Percentiles rank a stretch among this genome's conserved stretches.
Conservation (phyloP, 2,888 invertebrate genomes). For the Rhynchonema sp. region DNA sequence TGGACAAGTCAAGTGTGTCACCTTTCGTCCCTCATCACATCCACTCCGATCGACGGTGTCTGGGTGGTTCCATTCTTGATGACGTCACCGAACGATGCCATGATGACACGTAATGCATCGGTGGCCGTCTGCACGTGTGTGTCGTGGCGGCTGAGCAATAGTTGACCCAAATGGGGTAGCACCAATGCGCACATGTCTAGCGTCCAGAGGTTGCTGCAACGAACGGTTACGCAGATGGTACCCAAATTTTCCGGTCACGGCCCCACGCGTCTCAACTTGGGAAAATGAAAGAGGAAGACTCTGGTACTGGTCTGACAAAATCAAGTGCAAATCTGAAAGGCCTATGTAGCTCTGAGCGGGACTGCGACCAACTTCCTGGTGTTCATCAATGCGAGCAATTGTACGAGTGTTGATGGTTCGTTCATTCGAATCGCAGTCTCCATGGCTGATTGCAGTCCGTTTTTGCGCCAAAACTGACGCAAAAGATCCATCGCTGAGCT, state of each 20-base stretch:
- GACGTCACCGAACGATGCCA: background rate
- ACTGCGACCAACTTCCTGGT: background rate
- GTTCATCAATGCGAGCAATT: conserved; percentile 1
- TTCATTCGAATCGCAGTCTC: background rate
- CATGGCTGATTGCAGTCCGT: background rate
- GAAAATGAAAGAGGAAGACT: no score
- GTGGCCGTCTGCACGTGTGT: background rate
- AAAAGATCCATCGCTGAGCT: background rate
- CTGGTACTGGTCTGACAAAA: no score
- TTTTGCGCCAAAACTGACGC: background rate
- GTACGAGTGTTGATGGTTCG: background rate
- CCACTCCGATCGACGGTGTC: background rate
- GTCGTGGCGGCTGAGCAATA: background rate
- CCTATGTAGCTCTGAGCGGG: background rate
- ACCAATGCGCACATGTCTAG: background rate
- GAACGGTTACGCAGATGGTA: no score
- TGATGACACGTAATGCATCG: background rate
- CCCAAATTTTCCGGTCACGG: no score
- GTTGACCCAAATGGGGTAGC: background rate
- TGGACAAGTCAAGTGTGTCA: no score
- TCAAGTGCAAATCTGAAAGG: background rate
- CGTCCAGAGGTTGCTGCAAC: background rate
- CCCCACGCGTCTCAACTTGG: no score
- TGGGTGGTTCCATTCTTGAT: background rate
- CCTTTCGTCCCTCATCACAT: background rate